Evolutionary conservation across 2,797 vertebrate genomes (phyloP), one percentile per base, ranked within the genome.

Genomic region (Cottoperca gobio): DNA sequence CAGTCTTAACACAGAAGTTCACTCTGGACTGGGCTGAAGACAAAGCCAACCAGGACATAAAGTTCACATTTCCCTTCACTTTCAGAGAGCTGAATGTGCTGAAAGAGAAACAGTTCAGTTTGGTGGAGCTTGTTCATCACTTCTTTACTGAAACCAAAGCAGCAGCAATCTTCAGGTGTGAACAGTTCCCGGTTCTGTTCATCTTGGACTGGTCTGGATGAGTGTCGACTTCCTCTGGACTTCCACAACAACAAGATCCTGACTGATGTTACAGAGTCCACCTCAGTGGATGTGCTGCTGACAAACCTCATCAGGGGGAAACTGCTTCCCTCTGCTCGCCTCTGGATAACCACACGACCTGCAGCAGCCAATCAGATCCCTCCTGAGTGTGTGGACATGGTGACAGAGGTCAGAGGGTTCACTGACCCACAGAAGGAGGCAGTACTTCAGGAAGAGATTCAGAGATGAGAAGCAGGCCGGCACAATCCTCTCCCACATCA

Each of bases 1-100:
- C 79, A 0, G 46, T 79, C 49, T 59, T 84, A 55, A 85, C 79
- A 8, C 58, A 77, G 55, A 85, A 79, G 58, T 79, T 83, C 60
- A 57, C 39, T 19, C 48, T 88, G 9, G 75, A 85, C 19, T 87
- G 83, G 83, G 83, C 86, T 35, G 45, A 87, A 63, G 68, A 5
- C 43, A 73, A 57, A 48, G 28, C 0, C 49, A 67, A 81, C 64
- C 74, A 78, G 40, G 0, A 85, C 43, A 39, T 83, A 0, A 69
- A 76, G 5, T 85, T 87, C 43, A 50, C 12, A 3, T 87, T 87
- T 26, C 75, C 61, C 4, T 74, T 87, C 52, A 23, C 68, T 0
- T 87, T 88, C 0, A 86, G 54, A 73, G 81, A 88, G 70, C 72
- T 86, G 33, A 85, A 87, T 39, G 26, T 78, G 31, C 9, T 85